A percentile compares a stretch with the other conserved stretches of the same genome.
Conservation (phyloP, 2,888 invertebrate species). For the Strigamia transsilvanica region DNA sequence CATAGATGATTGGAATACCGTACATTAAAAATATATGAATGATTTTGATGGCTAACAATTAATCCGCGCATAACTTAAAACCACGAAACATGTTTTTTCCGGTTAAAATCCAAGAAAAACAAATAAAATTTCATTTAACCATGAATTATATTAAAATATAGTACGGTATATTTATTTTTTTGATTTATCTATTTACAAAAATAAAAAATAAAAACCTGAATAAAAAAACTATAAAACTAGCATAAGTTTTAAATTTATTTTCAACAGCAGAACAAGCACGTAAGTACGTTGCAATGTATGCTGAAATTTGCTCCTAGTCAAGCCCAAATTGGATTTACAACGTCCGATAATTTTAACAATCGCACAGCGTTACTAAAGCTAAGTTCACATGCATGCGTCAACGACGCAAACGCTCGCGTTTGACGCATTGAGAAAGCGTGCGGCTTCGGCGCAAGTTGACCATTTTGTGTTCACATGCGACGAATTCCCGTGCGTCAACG, state of each 20-base stretch:
- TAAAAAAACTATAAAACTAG: not conserved
- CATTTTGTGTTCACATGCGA: too few relatives aligned
- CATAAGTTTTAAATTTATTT: not conserved
- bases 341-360: not conserved
- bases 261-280: conserved; percentile 5
- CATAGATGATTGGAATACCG: conserved; percentile 13
- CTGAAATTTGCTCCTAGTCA: not conserved
- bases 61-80: not conserved
- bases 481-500: too few relatives aligned
- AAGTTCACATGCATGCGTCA: too few relatives aligned
- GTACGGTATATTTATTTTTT: conserved; percentile 3
- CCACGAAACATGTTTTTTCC: not conserved
- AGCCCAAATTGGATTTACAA: not conserved
- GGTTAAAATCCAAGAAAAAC: not conserved
- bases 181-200: conserved; percentile 9
- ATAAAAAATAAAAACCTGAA: conserved; percentile 17
- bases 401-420: too few relatives aligned
- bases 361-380: not conserved
- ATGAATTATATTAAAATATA: conserved; percentile 17
- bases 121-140: not conserved
- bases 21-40: conserved; percentile 4
- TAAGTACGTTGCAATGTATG: conserved; percentile 19
- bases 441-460: too few relatives aligned
- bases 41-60: not conserved
- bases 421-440: too few relatives aligned